Evolutionary conservation across 2,888 invertebrate species (phyloP).

Genomic region (Gryllus longicercus): DNA sequence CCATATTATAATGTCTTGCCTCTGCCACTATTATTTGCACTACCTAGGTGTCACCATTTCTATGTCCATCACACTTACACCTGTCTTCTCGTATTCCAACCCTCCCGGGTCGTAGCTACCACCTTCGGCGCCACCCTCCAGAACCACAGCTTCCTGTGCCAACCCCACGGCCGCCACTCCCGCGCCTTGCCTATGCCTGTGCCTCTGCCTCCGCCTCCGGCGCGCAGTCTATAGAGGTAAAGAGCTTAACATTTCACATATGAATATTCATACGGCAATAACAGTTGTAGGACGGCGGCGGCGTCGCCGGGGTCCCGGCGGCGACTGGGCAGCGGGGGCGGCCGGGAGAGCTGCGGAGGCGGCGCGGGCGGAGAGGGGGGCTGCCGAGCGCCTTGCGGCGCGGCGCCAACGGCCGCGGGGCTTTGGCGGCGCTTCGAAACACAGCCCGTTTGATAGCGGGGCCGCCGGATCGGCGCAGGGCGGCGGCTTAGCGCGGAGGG

Average conservation of each 20-base stretch:
- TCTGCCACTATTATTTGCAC: too few relatives aligned
- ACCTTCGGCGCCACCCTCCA: neutral
- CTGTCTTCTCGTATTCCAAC: neutral
- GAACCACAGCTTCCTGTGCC: neutral
- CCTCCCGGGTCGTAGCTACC: neutral
- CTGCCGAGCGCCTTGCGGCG: slow-evolving; percentile 22
- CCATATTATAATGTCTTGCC: too few relatives aligned
- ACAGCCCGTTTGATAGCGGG: neutral
- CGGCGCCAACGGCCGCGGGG: slow-evolving; percentile 18
- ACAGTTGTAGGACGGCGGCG: slow-evolving; percentile 20
- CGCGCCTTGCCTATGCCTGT: neutral
- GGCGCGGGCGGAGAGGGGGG: neutral
- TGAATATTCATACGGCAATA: slow-evolving; percentile 33
- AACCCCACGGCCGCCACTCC: neutral
- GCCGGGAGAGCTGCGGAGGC: neutral
- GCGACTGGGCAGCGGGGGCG: neutral
- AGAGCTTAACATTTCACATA: slow-evolving; percentile 27
- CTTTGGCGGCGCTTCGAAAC: slow-evolving; percentile 3
- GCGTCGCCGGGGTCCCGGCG: neutral
- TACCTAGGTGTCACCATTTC: too few relatives aligned
- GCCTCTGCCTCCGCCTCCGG: neutral
- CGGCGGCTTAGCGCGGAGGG: slow-evolving; percentile 17
- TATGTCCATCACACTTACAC: too few relatives aligned
- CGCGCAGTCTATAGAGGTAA: slow-evolving; percentile 20
- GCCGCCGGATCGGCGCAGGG: slow-evolving; percentile 22